These are phyloP conservation scores for Nylanderia fulva DNA, from an alignment of 1,140 invertebrate species.

Conservation along the genomic window DNA sequence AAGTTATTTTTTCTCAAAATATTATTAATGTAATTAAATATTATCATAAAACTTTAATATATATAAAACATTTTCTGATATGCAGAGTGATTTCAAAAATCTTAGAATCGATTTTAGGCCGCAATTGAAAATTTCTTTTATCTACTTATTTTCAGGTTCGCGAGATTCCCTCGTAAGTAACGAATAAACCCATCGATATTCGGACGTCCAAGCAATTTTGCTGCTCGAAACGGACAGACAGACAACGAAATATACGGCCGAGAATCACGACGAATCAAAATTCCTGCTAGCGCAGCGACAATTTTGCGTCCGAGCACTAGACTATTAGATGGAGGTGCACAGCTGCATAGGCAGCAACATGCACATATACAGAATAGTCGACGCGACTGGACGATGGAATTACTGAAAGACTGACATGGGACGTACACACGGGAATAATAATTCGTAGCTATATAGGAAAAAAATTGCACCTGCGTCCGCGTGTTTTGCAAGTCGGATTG, in stretches of 20 bases:
- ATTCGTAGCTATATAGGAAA: constrained; percentile 24
- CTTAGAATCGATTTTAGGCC: too few species aligned
- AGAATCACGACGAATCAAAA: constrained; percentile 44
- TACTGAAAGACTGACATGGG: constrained; percentile 5
- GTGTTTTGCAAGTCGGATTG: constrained; percentile 41
- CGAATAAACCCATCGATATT: neutral
- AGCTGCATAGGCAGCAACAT: constrained; percentile 30
- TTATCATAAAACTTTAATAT: too few species aligned
- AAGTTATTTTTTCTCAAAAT: too few species aligned
- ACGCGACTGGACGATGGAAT: constrained; percentile 21
- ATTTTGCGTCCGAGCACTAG: constrained; percentile 26
- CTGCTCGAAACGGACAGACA: neutral
- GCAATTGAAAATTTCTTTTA: too few species aligned
- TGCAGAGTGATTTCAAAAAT: too few species aligned
- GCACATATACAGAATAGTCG: neutral
- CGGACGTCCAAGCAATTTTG: neutral
- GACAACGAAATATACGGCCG: neutral
- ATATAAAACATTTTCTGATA: too few species aligned
- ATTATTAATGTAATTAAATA: too few species aligned
- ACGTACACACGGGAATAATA: constrained; percentile 39
- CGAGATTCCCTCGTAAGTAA: too few species aligned
- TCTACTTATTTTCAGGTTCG: too few species aligned
- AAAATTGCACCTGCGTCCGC: constrained; percentile 16
- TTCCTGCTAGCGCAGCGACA: constrained; percentile 43
- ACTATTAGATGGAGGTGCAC: constrained; percentile 33